Conservation (phyloP, 1,140 invertebrate species). For the Drusus annulatus region DNA sequence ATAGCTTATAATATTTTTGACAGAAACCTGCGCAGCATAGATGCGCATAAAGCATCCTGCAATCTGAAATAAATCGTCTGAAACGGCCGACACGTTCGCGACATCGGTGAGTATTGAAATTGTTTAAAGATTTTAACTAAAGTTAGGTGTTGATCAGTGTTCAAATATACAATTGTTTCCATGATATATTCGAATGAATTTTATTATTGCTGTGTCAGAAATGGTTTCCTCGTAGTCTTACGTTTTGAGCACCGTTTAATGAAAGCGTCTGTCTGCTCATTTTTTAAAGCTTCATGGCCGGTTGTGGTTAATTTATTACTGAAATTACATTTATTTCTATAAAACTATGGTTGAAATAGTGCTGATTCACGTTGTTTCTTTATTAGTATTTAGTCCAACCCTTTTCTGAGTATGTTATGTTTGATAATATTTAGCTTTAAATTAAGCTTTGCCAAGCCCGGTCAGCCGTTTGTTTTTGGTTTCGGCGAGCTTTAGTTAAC, state of each 20-base stretch:
- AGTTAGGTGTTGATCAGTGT: not conserved
- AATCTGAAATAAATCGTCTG: constrained; percentile 37
- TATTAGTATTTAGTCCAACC: not conserved
- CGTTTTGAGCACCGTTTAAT: not conserved
- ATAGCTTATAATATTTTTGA: constrained; percentile 21
- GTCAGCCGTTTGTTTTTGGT: constrained; percentile 10
- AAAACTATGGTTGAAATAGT: not conserved
- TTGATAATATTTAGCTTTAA: constrained; percentile 5
- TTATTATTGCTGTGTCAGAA: not conserved
- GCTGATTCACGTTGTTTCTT: not conserved
- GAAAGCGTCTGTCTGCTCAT: constrained; percentile 20
- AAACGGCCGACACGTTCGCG: constrained; percentile 41
- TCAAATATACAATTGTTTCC: not conserved
- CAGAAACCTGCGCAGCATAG: constrained; percentile 42
- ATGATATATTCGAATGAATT: not conserved
- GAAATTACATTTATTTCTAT: constrained; percentile 1
- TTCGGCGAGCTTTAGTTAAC: too few relatives aligned
- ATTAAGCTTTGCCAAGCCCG: constrained; percentile 1
- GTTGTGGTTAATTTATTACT: constrained; percentile 13
- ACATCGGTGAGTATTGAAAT: constrained; percentile 34
- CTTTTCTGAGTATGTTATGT: not conserved
- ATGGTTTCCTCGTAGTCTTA: not conserved
- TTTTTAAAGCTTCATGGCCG: constrained; percentile 26
- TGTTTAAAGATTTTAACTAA: constrained; percentile 8
- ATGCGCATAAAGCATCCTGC: constrained; percentile 23